phyloP scores from a whole-genome alignment of 1,140 invertebrate genomes.

The Dendroctonus ponderosae region DNA sequence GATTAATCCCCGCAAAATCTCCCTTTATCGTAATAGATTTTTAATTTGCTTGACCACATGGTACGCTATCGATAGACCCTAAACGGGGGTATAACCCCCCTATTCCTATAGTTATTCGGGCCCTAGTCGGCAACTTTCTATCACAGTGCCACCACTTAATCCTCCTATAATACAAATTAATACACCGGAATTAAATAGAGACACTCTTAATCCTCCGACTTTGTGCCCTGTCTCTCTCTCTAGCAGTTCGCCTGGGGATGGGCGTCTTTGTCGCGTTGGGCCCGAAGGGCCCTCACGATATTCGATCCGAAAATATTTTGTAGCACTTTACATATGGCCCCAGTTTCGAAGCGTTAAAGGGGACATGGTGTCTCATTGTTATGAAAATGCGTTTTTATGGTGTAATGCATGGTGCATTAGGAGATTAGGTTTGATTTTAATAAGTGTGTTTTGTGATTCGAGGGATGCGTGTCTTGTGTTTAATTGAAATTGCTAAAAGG shows the following conservation, averaged over 20 bases:
- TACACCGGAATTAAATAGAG: slow-evolving; percentile 47
- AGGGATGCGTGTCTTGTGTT: neutral
- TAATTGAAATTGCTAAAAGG: too few species aligned
- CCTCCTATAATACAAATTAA: slow-evolving; percentile 48
- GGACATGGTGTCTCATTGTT: slow-evolving; percentile 24
- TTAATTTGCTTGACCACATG: slow-evolving; percentile 47
- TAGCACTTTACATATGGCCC: slow-evolving; percentile 40
- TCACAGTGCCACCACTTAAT: slow-evolving; percentile 47
- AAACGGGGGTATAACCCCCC: slow-evolving; percentile 3
- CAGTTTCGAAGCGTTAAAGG: slow-evolving; percentile 33
- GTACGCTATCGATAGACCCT: slow-evolving; percentile 36
- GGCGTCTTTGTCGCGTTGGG: slow-evolving; percentile 4
- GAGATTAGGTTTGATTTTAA: slow-evolving; percentile 28
- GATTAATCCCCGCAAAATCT: slow-evolving; percentile 32
- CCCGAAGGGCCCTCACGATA: slow-evolving; percentile 18
- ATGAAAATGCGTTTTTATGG: slow-evolving; percentile 28
- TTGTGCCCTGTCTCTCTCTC: slow-evolving; percentile 14
- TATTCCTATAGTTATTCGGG: too few species aligned
- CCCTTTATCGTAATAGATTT: slow-evolving; percentile 40
- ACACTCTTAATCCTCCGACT: slow-evolving; percentile 41
- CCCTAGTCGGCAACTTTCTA: slow-evolving; percentile 36
- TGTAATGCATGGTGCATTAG: slow-evolving; percentile 19
- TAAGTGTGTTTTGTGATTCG: slow-evolving; percentile 19
- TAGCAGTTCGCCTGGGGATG: neutral
- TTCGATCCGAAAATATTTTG: slow-evolving; percentile 36